Base-by-base conservation (phyloP, 2,113 vertebrate genomes). In the Sinocyclocheilus anophthalmus region DNA sequence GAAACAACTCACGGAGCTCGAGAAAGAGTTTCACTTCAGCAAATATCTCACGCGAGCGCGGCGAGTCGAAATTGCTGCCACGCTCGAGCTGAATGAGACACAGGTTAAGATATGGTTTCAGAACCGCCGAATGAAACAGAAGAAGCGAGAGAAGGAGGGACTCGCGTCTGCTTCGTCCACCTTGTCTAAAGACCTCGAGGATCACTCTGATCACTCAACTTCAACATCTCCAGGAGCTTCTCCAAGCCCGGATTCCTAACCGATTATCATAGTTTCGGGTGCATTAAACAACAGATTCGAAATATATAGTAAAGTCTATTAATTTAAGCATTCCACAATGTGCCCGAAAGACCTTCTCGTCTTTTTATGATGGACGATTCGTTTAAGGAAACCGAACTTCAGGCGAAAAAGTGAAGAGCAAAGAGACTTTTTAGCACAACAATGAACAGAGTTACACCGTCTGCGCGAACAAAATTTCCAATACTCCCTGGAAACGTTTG, bases 31-130 rank as follows among this genome's bases (percentile, higher is more conserved):
- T 84, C 98, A 99, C 90, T 99, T 99, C 91, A 99, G 97, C 93
- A 99, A 99, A 91, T 99, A 99, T 91, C 94, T 99, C 90, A 99
- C 97, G 81, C 93, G 98, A 7, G 98, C 97, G 0, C 92, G 98
- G 24, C 88, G 98, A 33, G 97, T 99, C 91, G 98, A 99, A 91
- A 97, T 99, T 75, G 97, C 98, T 0, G 98, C 97, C 80, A 97
- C 95, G 0, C 94, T 99, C 63, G 97, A 99, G 92, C 95, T 99
- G 86, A 98, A 98, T 89, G 98, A 99, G 91, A 97, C 97, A 0
- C 98, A 99, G 90, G 97, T 99, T 53, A 99, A 99, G 91, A 99
- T 99, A 81, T 99, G 98, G 98, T 99, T 99, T 92, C 98, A 99
- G 93, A 99, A 99, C 92, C 88, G 98, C 57, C 90, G 98, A 48